Base-by-base conservation (phyloP, 1,140 invertebrate genomes). In the Hypsibius dujardini region DNA sequence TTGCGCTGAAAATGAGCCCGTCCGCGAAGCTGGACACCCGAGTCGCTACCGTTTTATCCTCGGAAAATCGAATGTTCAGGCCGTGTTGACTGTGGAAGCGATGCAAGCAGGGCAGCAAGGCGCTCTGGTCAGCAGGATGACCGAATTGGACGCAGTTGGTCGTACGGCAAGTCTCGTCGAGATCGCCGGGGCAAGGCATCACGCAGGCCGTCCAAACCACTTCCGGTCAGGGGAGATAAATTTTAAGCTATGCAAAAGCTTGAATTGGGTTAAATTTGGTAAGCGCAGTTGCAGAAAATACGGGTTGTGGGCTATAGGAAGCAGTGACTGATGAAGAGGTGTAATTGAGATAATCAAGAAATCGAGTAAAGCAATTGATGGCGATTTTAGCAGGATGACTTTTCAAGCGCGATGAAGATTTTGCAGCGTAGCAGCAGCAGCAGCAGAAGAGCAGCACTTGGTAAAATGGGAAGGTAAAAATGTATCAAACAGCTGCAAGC, bases 1-100 rank as follows among this genome's bases (percentile, higher is more conserved):
- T 89, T 76, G 94, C 91, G 77, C 91, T 93, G 79, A 96, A 95
- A 1, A 88, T 89, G 50, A 96, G 79, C 0, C 89, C 92, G 83
- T 95, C 88, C 1, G 92, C 90, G 81, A 95, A 97, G 79, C 91
- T 94, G 2, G 86, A 84, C 78, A 87, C 88, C 70, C 93, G 83
- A 77, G 84, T 88, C 0, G 92, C 92, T n/a, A 92, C 88, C 3
- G 90, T 92, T 76, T 88, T 86, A 74, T 93, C 88, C 74, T 92
- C 88, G 42, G 84, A 85, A 15, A 95, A 81, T 73, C 87, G 84
- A 73, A 95, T 92, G 78, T 95, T 94, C 62, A 86, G 85, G 12
- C 92, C 92, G 81, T 94, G 91, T 78, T 87, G 89, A 46, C 86
- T 83, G 81, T 95, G 92, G 82, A 95, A 95, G 76, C 88, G 74